phyloP scores from a whole-genome alignment of 2,113 vertebrate species.

The Pygoscelis antarcticus region DNA sequence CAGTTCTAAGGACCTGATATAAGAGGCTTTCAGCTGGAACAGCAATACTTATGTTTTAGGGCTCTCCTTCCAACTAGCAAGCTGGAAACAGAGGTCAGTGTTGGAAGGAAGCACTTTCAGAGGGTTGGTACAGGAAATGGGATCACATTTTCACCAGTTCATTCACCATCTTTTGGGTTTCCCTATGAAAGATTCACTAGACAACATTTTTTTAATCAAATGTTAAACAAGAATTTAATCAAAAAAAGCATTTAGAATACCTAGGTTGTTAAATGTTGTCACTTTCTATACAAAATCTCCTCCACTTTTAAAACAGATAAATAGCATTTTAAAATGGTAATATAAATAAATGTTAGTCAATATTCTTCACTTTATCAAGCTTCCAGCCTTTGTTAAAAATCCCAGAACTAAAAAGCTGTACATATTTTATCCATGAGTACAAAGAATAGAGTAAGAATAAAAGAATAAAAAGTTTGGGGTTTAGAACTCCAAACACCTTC shows the following conservation, averaged over 20 bases:
- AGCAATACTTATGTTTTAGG: background rate
- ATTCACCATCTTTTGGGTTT: background rate
- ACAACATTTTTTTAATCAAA: background rate
- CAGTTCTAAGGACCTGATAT: background rate
- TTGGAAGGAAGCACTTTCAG: background rate
- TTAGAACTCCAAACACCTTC: background rate
- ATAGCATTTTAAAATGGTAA: background rate
- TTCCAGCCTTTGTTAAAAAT: background rate
- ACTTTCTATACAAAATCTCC: background rate
- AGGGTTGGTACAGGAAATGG: background rate
- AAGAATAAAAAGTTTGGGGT: background rate
- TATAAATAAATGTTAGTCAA: background rate
- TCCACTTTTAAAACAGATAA: background rate
- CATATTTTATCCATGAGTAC: background rate
- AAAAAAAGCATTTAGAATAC: background rate
- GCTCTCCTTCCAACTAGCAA: background rate
- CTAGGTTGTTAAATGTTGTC: background rate
- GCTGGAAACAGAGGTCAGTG: background rate
- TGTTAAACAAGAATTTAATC: background rate
- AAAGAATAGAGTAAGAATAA: background rate
- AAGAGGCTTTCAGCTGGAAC: background rate
- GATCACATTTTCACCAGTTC: background rate
- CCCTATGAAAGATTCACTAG: background rate
- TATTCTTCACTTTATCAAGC: background rate
- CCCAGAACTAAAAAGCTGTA: background rate